Evolutionary conservation across 2,797 vertebrate genomes (phyloP), one percentile per base, ranked within the genome.

Genomic region (Helostoma temminkii): DNA sequence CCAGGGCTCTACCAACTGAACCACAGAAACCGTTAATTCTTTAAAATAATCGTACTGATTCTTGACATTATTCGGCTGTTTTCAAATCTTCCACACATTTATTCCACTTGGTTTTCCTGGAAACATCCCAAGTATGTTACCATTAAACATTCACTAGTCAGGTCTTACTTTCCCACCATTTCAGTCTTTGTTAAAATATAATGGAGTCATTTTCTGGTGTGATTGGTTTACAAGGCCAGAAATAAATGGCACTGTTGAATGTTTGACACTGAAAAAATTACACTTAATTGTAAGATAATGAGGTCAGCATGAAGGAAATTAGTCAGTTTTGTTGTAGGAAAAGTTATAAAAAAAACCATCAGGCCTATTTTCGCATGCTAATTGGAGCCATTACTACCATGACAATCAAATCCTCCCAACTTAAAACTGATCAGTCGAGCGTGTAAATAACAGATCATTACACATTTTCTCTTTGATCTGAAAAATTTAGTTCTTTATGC

Each of bases 341-440:
- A 66, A n/a, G n/a, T 36, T 59, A 36, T n/a, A n/a, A n/a, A n/a
- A n/a, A n/a, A n/a, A n/a, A n/a, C n/a, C n/a, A 48, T 60, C 28
- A 65, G 69, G 19, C 45, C 37, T n/a, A 53, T 70, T 60, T 64
- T 57, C 18, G 15, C 30, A 71, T 46, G 47, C 30, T 77, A 73
- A 76, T 83, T 74, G 59, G 43, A 71, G 26, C 32, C 41, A 75
- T 83, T 74, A 61, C 47, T 56, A 34, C 19, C 32, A 10, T 46
- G 19, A 68, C 52, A 76, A 78, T 71, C 64, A 50, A 66, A 71
- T 41, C 39, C 18, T 70, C 26, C 49, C 50, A 21, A 34, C 24
- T 32, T 22, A 60, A 36, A 70, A 54, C 26, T 19, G 21, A 39
- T 69, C 21, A 28, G 25, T 42, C 48, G 9, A 48, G 22, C 55